Evolutionary conservation across 2,888 invertebrate genomes (phyloP).

Genomic region (Drosophila picticornis): DNA sequence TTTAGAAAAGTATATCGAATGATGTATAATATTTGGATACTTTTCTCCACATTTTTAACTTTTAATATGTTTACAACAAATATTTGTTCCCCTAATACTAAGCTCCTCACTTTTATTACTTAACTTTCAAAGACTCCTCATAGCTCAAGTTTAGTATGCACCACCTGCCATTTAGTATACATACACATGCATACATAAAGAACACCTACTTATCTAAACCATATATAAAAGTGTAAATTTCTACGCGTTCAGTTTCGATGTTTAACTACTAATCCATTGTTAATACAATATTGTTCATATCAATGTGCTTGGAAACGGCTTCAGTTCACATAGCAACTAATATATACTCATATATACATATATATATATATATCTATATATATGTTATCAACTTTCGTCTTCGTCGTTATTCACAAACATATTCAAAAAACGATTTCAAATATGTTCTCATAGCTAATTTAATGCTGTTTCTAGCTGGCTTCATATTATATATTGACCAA

Average conservation of each 20-base stretch:
- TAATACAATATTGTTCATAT: slow-evolving; percentile 23
- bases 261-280: slow-evolving; percentile 26
- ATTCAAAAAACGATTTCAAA: slow-evolving; percentile 24
- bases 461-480: slow-evolving; percentile 57
- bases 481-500: slow-evolving; percentile 59
- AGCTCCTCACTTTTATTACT: not conserved
- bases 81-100: not conserved
- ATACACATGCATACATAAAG: slow-evolving; percentile 16
- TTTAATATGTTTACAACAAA: not conserved
- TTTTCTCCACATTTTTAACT: not conserved
- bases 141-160: not conserved
- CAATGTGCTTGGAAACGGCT: slow-evolving; percentile 45
- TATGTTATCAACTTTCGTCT: slow-evolving; percentile 17
- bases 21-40: not conserved
- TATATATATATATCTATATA: not conserved
- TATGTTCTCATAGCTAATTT: slow-evolving; percentile 51
- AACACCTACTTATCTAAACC: not conserved
- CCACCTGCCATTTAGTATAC: slow-evolving; percentile 9
- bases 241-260: slow-evolving; percentile 31
- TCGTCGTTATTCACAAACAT: slow-evolving; percentile 32
- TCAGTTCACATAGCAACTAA: slow-evolving; percentile 32
- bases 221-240: slow-evolving; percentile 16
- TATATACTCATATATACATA: slow-evolving; percentile 8
- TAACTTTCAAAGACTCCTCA: not conserved
- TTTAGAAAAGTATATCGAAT: not conserved